Evolutionary conservation across 2,113 vertebrate genomes (phyloP).

Genomic region (Pteronura brasiliensis): DNA sequence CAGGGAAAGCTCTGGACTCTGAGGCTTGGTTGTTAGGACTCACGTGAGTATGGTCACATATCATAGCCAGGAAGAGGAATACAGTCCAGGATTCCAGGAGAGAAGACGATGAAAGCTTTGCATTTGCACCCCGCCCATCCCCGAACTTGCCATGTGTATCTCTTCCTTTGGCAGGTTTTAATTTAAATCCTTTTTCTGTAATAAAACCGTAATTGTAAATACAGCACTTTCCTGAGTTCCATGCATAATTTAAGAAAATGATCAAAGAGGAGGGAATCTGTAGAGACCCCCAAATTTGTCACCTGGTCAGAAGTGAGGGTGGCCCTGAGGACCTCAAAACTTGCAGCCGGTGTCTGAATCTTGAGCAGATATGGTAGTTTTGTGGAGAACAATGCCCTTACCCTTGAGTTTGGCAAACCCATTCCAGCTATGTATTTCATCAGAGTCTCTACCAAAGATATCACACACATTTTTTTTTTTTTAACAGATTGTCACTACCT

Average conservation of each 20-base stretch:
- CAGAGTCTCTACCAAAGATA: background rate
- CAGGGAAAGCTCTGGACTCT: background rate
- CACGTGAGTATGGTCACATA: too few relatives aligned
- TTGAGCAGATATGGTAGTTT: background rate
- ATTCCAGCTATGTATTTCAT: background rate
- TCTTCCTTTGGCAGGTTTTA: background rate
- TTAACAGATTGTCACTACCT: background rate
- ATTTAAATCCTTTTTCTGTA: background rate
- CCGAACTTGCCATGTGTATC: background rate
- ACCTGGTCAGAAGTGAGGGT: background rate
- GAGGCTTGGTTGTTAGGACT: too few relatives aligned
- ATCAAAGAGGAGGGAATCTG: background rate
- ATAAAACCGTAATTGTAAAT: background rate
- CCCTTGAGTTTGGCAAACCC: background rate
- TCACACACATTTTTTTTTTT: background rate
- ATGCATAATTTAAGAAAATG: background rate
- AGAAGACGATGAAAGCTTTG: background rate
- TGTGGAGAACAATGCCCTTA: background rate
- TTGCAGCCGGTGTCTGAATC: background rate
- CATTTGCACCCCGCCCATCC: background rate
- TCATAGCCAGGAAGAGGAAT: background rate
- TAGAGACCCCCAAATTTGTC: background rate
- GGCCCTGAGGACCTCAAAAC: background rate
- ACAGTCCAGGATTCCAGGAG: rapidly evolving
- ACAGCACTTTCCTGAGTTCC: background rate